Base-by-base conservation (phyloP, 2,113 vertebrate genomes). In the Procapra przewalskii region DNA sequence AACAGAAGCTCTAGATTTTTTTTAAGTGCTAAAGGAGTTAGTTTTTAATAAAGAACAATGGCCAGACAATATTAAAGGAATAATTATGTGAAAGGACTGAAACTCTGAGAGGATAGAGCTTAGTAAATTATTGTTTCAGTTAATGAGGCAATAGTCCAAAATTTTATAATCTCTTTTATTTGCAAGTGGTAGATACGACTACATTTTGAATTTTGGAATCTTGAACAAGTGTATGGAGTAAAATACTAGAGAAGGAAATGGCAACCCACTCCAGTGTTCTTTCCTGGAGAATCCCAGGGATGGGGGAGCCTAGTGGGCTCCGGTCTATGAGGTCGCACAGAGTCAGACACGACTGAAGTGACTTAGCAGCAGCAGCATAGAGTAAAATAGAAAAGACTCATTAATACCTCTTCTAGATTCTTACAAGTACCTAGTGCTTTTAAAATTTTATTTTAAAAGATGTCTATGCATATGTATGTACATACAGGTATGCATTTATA, bases 121-220 rank as follows among this genome's bases (percentile, higher is more conserved):
- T 91, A 91, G 57, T 86, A 87, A 96, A 93, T 89, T 62, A 50
- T 57, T 94, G 82, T 36, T 92, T 95, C n/a, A 83, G 45, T 94
- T 57, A 71, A 57, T 71, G 19, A 95, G n/a, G 19, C 50, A 29
- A 57, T 36, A 80, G 29, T 92, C 17, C 17, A 81, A 54, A 14
- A 54, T 25, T 94, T 96, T 77, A 3, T 57, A 93, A 64, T 94
- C 40, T n/a, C n/a, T 86, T 55, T 93, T 60, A 59, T 43, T 93
- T 96, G n/a, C 48, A 87, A 54, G 36, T 92, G 67, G 48, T 48
- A 54, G 45, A 67, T n/a, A 50, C 77, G 21, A 83, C 13, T 92
- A 43, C 31, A 80, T 71, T 96, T 40, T 90, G 52, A 60, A 87
- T 54, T 96, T 95, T 85, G 64, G 3, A 79, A 94, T 91, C 88